Conservation (phyloP, 2,113 vertebrate species). For the Sylvilagus bachmani region DNA sequence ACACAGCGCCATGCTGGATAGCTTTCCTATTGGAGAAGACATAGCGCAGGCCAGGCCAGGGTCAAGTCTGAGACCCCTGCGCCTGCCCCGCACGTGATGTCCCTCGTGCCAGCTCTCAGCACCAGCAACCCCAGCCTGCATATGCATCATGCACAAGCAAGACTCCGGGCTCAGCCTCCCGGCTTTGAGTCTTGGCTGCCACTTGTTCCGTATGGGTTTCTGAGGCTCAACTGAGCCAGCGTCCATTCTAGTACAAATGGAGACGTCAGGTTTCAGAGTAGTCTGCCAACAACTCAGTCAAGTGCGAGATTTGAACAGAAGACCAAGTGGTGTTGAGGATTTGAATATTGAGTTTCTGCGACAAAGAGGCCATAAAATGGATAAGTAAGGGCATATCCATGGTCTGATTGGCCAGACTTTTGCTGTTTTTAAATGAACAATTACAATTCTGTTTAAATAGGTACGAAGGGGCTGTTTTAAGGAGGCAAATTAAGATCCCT, state of each 20-base stretch:
- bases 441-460: conserved; percentile 8
- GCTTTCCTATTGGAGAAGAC: conserved; percentile 16
- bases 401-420: neutral
- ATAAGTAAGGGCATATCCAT: neutral
- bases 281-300: neutral
- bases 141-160: neutral
- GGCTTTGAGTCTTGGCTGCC: conserved; percentile 22
- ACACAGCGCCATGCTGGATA: neutral
- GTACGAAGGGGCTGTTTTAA: neutral
- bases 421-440: conserved; percentile 3
- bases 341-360: neutral
- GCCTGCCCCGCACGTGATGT: neutral
- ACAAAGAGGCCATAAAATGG: neutral
- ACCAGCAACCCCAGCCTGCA: neutral
- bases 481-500: conserved; percentile 16
- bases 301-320: neutral
- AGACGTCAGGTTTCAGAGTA: neutral
- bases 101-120: neutral
- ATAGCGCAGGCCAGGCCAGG: neutral
- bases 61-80: neutral
- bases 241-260: neutral
- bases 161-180: neutral
- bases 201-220: neutral
- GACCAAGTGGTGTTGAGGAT: neutral
- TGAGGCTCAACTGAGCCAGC: neutral